Base-by-base conservation (phyloP, 2,888 invertebrate species). In the Leptopilina syphax region DNA sequence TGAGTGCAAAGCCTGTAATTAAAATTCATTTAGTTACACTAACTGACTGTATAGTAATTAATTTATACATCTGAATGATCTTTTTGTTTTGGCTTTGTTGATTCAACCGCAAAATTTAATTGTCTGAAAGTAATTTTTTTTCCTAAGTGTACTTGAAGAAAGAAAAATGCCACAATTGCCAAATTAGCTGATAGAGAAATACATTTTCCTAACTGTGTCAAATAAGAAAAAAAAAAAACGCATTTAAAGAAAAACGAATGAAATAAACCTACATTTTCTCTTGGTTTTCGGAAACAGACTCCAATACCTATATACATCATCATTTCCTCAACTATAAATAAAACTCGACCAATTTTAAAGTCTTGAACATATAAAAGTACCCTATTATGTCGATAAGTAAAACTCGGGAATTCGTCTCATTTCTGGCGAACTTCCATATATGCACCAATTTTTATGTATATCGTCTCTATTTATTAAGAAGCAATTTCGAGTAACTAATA, bases 161-260 rank as follows among this genome's bases (percentile, higher is more conserved):
- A 34, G 4, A 2, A 34, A 34, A 18, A 18, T 18, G 1, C 34
- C 34, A 3, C 34, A 34, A 34, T 60, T 5, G n/a, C 13, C 18
- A 8, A 60, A 60, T 60, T 60, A 18, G 60, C 57, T 3, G 18
- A 7, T 5, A 57, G 4, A 57, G 60, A 60, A 60, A 60, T 60
- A 6, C 4, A 60, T 13, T 13, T 57, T 13, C 12, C 12, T n/a
- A 57, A 57, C 57, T 57, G 13, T 60, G 18, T n/a, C 60, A 18
- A 60, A 60, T n/a, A n/a, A 60, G n/a, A 60, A 60, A 60, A 60
- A 60, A 60, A 60, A 60, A 60, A n/a, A 60, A 60, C 13, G 4
- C 60, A 60, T 60, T 60, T 60, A 60, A n/a, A 1, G 60, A 18
- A 60, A 63, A 63, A 8, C 24, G 63, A 18, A 63, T 18, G 18